Base-by-base conservation (phyloP, 1,140 invertebrate species). In the Phymorhynchus buccinoides region DNA sequence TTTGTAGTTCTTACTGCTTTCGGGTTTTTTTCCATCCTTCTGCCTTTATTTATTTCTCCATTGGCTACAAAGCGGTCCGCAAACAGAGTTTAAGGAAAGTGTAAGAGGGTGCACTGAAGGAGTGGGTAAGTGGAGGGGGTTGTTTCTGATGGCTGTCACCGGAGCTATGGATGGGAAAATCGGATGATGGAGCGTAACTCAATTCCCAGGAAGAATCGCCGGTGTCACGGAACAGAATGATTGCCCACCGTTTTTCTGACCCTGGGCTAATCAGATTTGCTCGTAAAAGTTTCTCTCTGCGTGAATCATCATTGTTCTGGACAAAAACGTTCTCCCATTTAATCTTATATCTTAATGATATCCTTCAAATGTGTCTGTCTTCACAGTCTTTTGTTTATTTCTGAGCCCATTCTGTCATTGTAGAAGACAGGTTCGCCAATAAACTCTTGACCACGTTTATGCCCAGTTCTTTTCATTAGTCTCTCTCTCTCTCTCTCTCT, bases 401-500 rank as follows among this genome's bases (percentile, higher is more conserved):
- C 30, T 68, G 62, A 9, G n/a, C 27, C 7, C 62, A 68, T 68
- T 7, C n/a, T n/a, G 0, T 68, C 62, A 68, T n/a, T 68, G 22
- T 22, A 27, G n/a, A 68, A 27, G 27, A n/a, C 22, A 66, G 6
- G 62, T n/a, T 66, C 27, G n/a, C n/a, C n/a, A n/a, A n/a, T n/a
- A n/a, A n/a, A n/a, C n/a, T n/a, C n/a, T 52, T 7, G 62, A 22
- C 27, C n/a, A 66, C 62, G 62, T 22, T 22, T 66, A 52, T 22
- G 48, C 48, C 22, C 48, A 52, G 22, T 52, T 6, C 62, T 6
- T 22, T 66, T n/a, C n/a, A 0, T 66, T n/a, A 1, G 14, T 66
- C n/a, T 66, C 62, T 66, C 62, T 66, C 62, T 66, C 62, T 66
- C 62, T 66, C 62, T 1, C n/a, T 66, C 62, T 66, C 62, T 66